These are phyloP conservation scores for Axis porcinus DNA, from an alignment of 2,113 vertebrate species.

Conservation along the genomic window DNA sequence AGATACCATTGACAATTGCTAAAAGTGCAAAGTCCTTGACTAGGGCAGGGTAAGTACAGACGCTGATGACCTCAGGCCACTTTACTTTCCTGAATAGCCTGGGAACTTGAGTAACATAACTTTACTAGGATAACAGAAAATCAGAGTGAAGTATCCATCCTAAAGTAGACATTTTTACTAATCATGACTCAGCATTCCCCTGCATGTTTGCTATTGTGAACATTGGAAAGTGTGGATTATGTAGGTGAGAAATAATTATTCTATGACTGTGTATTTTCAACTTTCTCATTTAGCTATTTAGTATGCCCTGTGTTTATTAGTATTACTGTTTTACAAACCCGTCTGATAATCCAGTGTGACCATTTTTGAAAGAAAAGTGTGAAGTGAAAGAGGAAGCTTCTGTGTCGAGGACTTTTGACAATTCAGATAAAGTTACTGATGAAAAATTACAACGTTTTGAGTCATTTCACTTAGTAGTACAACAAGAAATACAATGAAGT, in stretches of 20 bases:
- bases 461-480: background rate
- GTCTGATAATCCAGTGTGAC: background rate
- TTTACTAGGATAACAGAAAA: background rate
- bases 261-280: background rate
- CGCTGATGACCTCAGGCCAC: background rate
- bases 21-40: background rate
- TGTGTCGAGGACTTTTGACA: background rate
- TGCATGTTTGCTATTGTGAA: background rate
- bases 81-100: background rate
- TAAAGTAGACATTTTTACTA: background rate
- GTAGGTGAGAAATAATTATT: background rate
- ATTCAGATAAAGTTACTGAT: background rate
- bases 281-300: background rate
- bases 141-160: background rate
- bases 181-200: background rate
- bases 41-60: rapidly evolving
- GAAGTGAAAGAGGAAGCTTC: background rate
- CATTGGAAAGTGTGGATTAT: background rate
- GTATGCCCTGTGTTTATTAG: background rate
- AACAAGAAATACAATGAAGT: background rate
- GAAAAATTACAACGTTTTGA: background rate
- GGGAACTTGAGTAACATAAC: background rate
- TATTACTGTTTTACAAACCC: background rate
- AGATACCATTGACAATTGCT: background rate
- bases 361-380: background rate